Conservation (phyloP, 2,888 invertebrate genomes). For the Synanthedon vespiformis region DNA sequence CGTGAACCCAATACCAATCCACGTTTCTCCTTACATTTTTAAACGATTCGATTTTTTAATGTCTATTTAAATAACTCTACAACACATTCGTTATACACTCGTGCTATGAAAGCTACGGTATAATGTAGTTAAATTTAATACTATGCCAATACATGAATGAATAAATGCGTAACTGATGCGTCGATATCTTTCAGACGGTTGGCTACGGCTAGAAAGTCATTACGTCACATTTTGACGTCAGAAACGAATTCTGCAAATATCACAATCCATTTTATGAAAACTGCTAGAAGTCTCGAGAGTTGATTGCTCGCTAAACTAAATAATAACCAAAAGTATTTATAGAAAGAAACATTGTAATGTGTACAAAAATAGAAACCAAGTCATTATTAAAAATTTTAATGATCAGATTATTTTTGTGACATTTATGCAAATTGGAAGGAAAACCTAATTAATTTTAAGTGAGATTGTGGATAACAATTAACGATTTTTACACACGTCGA, state of each 20-base stretch:
- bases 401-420: too few species aligned
- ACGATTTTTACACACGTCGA: too few species aligned
- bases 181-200: not conserved
- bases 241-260: not conserved
- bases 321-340: too few species aligned
- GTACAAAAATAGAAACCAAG: too few species aligned
- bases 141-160: not conserved
- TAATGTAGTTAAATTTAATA: not conserved
- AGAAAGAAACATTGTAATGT: too few species aligned
- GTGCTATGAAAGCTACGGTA: not conserved
- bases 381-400: too few species aligned
- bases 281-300: too few species aligned
- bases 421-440: too few species aligned
- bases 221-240: constrained; percentile 1
- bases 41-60: constrained; percentile 21
- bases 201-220: not conserved
- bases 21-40: constrained; percentile 39
- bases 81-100: not conserved
- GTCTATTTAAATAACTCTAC: not conserved
- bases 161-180: not conserved
- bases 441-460: too few species aligned
- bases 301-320: too few species aligned
- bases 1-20: constrained; percentile 62
- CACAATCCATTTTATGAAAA: not conserved
- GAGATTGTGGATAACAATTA: too few species aligned